A percentile compares a stretch with the other conserved stretches of the same genome.
phyloP scores from a whole-genome alignment of 2,113 vertebrate species.

The Colaptes auratus region DNA sequence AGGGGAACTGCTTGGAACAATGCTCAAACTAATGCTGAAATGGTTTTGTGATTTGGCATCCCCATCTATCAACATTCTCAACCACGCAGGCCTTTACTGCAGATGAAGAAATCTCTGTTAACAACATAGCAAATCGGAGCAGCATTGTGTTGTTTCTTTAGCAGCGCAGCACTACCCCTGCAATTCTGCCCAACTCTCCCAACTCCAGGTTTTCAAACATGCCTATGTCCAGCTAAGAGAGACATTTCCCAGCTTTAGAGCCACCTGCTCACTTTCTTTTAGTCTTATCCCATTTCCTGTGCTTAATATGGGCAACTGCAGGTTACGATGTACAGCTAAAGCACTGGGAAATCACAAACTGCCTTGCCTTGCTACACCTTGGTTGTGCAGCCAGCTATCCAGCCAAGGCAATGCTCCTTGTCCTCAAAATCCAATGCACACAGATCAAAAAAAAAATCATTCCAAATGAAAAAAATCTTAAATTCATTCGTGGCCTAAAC shows the following conservation, averaged over 20 bases:
- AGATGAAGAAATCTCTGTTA: neutral
- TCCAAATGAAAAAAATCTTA: neutral
- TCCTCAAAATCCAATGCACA: neutral
- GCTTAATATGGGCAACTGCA: neutral
- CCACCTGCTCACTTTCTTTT: neutral
- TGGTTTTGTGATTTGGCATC: neutral
- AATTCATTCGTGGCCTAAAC: neutral
- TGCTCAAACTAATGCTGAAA: neutral
- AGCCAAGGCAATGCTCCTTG: neutral
- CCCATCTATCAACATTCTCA: neutral
- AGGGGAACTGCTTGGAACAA: neutral
- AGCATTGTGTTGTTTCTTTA: neutral
- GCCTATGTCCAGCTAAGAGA: neutral
- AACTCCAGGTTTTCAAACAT: neutral
- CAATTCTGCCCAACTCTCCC: neutral
- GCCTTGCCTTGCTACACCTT: neutral
- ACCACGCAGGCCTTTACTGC: neutral
- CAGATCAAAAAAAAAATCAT: neutral
- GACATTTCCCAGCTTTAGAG: neutral
- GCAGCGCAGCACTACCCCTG: neutral
- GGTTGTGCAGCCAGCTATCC: neutral
- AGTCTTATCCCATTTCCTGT: neutral
- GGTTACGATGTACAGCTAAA: neutral
- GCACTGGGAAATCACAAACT: neutral
- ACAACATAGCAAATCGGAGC: neutral